Evolutionary conservation across 2,797 vertebrate genomes (phyloP).

Genomic region (Pitangus sulphuratus): DNA sequence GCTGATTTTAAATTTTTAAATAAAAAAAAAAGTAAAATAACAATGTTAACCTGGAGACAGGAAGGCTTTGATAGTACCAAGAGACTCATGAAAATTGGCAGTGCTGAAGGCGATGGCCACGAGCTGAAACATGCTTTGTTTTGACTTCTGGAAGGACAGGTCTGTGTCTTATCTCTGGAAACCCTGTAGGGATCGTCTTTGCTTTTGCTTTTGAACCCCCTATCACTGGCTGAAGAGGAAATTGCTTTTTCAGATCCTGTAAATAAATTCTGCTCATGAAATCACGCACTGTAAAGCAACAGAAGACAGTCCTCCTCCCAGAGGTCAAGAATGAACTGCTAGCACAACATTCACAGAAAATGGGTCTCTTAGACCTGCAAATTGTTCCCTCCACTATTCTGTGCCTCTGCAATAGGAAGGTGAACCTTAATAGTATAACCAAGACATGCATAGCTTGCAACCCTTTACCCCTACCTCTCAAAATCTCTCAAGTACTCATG

Average conservation of each 20-base stretch:
- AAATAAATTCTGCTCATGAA: conserved; percentile 1
- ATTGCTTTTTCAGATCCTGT: background rate
- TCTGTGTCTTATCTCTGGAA: background rate
- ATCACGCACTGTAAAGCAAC: background rate
- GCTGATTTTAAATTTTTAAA: rapidly evolving
- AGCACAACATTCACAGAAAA: background rate
- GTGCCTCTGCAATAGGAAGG: background rate
- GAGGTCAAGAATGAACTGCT: background rate
- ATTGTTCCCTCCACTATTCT: background rate
- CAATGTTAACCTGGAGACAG: background rate
- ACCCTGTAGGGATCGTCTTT: background rate
- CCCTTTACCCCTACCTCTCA: background rate
- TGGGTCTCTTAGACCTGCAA: background rate
- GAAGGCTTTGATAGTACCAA: background rate
- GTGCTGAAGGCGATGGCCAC: background rate
- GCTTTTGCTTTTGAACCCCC: background rate
- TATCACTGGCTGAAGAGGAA: background rate
- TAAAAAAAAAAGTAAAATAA: background rate
- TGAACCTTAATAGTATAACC: background rate
- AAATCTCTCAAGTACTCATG: background rate
- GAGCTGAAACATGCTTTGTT: background rate
- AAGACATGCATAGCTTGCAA: background rate
- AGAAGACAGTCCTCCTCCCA: background rate
- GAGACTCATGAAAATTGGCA: background rate
- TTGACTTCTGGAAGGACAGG: background rate